Conservation (phyloP, 1,140 invertebrate genomes). For the Scaptodrosophila lebanonensis region DNA sequence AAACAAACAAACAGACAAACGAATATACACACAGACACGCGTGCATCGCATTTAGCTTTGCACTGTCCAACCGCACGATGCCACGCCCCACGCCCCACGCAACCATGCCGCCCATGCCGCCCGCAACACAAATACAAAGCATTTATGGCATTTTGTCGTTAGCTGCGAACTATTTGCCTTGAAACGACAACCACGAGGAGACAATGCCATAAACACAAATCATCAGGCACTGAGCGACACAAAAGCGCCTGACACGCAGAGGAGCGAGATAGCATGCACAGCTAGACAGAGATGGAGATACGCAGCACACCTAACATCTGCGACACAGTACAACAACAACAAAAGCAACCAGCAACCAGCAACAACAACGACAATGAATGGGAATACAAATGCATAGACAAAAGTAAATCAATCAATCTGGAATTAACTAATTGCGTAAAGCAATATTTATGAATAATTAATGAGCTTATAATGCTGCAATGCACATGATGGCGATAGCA, state of each 20-base stretch:
- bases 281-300: constrained; percentile 2
- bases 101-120: background rate
- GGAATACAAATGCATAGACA: constrained; percentile 36
- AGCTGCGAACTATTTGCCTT: constrained; percentile 51
- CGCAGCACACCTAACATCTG: too few relatives aligned
- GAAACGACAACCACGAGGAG: constrained; percentile 44
- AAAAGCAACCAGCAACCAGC: too few relatives aligned
- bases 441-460: constrained; percentile 71
- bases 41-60: background rate
- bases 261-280: constrained; percentile 21
- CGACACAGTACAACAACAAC: too few relatives aligned
- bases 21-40: constrained; percentile 1
- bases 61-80: too few relatives aligned
- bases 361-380: background rate
- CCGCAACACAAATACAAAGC: constrained; percentile 42
- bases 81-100: background rate
- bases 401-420: constrained; percentile 61
- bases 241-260: constrained; percentile 37
- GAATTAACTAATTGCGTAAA: constrained; percentile 68
- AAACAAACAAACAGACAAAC: constrained; percentile 1
- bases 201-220: constrained; percentile 34
- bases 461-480: constrained; percentile 55
- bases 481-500: background rate
- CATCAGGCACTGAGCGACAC: constrained; percentile 19
- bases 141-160: constrained; percentile 57